Base-by-base conservation (phyloP, 2,113 vertebrate genomes). In the Xiphorhynchus elegans region DNA sequence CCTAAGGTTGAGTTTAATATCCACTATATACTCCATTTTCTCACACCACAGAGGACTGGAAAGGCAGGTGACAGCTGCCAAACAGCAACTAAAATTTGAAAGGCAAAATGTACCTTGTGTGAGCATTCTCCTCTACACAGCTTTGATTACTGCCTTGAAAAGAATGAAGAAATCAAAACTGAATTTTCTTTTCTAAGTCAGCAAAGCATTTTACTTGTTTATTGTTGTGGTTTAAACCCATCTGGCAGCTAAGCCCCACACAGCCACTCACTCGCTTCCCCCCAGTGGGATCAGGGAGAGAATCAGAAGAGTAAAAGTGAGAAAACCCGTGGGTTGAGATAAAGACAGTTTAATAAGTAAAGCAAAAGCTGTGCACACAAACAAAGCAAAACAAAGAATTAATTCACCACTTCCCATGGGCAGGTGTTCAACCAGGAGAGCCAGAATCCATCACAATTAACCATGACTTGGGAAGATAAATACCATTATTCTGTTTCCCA, bases 261-360 rank as follows among this genome's bases (percentile, higher is more conserved):
- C 39, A 53, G 8, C 5, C 5, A 7, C 31, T 68, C 0, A 0
- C n/a, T 67, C 2, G 0, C 31, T 62, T 42, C 35, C 66, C 31
- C 46, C 7, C 9, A 11, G 10, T 49, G 47, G 29, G 23, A 29
- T 1, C 0, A 0, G 35, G 26, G 40, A 50, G 40, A 62, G 47
- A 75, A 50, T 69, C 62, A 37, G 13, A 33, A 58, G 13, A 68
- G 47, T 74, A 49, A 29, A 74, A 63, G 31, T 68, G 47, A 81
- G 62, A 35, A 81, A 81, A 42, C 18, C 55, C 6, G 1, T 69
- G 62, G 40, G 26, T 81, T 81, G 23, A 81, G 35, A 50, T 75
- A 44, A 49, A 50, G 23, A 44, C 40, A n/a, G 13, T 69, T 56
- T 39, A 75, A 29, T 50, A 56, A 5, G 9, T 81, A 68, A 75